A percentile compares a stretch with the other conserved stretches of the same genome.
Evolutionary conservation across 2,113 vertebrate genomes (phyloP).

Genomic region (Ciconia maguari): DNA sequence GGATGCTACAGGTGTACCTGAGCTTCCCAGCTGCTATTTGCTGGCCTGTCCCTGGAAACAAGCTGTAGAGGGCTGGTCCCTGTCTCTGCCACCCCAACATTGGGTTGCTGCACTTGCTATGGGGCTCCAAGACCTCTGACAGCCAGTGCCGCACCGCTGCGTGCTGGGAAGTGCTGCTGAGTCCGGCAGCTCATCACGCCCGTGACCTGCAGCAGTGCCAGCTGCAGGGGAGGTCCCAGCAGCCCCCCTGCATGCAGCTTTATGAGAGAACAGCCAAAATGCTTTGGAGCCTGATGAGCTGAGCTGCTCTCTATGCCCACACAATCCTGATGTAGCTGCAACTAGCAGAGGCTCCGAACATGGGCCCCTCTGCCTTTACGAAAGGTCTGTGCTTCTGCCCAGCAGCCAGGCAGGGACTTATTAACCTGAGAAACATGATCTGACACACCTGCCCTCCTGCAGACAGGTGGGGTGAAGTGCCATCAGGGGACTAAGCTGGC

Average conservation of each 20-base stretch:
- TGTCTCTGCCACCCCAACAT: neutral
- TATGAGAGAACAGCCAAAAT: neutral
- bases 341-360: neutral
- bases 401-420: neutral
- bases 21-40: neutral
- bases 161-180: neutral
- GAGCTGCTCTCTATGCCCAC: neutral
- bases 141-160: neutral
- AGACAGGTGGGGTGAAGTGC: neutral
- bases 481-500: neutral
- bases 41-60: neutral
- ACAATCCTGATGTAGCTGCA: accelerated
- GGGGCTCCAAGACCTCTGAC: neutral
- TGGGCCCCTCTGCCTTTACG: neutral
- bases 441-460: neutral
- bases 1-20: neutral
- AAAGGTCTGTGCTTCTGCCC: neutral
- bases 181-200: neutral
- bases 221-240: no score
- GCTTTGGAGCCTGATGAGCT: neutral
- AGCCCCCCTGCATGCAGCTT: neutral
- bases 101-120: neutral
- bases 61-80: neutral
- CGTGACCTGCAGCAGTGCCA: no score
- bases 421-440: neutral